Evolutionary conservation across 1,140 invertebrate species (phyloP).

Genomic region (Danaus plexippus): DNA sequence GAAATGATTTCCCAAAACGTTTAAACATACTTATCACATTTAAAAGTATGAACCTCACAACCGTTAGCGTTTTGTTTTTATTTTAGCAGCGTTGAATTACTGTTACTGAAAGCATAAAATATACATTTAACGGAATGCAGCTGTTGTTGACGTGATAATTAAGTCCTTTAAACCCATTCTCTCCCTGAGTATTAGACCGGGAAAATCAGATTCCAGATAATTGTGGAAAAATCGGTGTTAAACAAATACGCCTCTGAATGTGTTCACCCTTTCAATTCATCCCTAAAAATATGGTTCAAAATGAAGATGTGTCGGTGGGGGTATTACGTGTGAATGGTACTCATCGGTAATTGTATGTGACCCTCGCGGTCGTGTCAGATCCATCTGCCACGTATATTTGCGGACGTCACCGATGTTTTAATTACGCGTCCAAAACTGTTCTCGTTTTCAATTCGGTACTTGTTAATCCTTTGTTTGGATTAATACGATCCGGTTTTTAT

Average conservation of each 20-base stretch:
- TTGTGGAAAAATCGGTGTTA: background rate
- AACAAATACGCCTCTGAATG: slow-evolving; percentile 10
- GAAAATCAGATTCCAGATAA: background rate
- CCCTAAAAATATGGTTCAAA: slow-evolving; percentile 9
- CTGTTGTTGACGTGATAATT: slow-evolving; percentile 25
- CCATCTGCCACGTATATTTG: slow-evolving; percentile 39
- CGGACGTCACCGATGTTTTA: slow-evolving; percentile 41
- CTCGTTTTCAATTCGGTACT: slow-evolving; percentile 32
- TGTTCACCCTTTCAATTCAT: slow-evolving; percentile 6
- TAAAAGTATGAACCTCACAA: background rate
- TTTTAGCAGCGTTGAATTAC: slow-evolving; percentile 12
- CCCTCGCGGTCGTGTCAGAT: slow-evolving; percentile 29
- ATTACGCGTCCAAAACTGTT: slow-evolving; percentile 45
- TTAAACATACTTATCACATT: slow-evolving; percentile 4
- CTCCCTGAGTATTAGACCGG: slow-evolving; percentile 6
- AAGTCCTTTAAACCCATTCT: slow-evolving; percentile 14
- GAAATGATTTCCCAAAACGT: too few relatives aligned
- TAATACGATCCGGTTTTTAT: slow-evolving; percentile 34
- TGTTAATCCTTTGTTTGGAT: slow-evolving; percentile 49
- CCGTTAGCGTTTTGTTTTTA: slow-evolving; percentile 7
- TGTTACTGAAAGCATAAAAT: slow-evolving; percentile 13
- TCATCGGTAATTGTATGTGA: slow-evolving; percentile 53
- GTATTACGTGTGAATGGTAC: slow-evolving; percentile 23
- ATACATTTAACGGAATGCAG: slow-evolving; percentile 12
- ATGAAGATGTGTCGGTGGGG: slow-evolving; percentile 37